Percentiles rank a stretch among this genome's conserved stretches.
Evolutionary conservation across 2,113 vertebrate species (phyloP).

Genomic region (Malurus alboscapulatus): DNA sequence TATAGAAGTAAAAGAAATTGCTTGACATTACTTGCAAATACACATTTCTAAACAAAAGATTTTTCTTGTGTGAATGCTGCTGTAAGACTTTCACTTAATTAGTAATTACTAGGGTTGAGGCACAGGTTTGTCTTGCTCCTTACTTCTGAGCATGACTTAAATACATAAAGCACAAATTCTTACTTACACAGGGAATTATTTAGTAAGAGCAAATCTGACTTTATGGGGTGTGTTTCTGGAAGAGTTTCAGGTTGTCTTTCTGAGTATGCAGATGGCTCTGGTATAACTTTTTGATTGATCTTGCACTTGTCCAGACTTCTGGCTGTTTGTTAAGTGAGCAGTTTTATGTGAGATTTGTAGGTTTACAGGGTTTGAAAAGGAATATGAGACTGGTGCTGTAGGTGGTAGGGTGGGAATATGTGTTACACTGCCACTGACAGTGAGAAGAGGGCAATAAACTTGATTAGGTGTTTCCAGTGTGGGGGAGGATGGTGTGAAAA

Average conservation of each 20-base stretch:
- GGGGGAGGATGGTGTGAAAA: not conserved
- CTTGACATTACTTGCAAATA: not conserved
- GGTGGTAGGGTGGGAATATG: not conserved
- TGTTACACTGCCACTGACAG: not conserved
- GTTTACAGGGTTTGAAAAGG: not conserved
- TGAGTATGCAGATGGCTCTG: not conserved
- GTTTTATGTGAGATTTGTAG: not conserved
- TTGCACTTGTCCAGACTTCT: not conserved
- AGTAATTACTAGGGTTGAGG: not conserved
- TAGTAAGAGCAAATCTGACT: not conserved
- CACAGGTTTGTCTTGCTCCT: slow-evolving; percentile 41
- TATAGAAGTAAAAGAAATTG: not conserved
- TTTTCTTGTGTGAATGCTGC: not conserved
- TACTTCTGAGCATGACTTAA: not conserved
- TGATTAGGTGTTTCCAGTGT: not conserved
- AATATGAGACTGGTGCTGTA: not conserved
- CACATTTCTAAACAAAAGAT: not conserved
- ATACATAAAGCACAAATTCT: not conserved
- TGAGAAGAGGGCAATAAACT: not conserved
- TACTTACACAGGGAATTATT: not conserved
- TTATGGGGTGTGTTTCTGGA: not conserved
- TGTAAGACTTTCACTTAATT: not conserved
- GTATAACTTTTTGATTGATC: not conserved
- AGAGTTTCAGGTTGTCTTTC: not conserved
- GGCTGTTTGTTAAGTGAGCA: not conserved